Evolutionary conservation across 2,888 invertebrate genomes (phyloP), one percentile per base, ranked within the genome.

Genomic region (Drosophila imparisetae): DNA sequence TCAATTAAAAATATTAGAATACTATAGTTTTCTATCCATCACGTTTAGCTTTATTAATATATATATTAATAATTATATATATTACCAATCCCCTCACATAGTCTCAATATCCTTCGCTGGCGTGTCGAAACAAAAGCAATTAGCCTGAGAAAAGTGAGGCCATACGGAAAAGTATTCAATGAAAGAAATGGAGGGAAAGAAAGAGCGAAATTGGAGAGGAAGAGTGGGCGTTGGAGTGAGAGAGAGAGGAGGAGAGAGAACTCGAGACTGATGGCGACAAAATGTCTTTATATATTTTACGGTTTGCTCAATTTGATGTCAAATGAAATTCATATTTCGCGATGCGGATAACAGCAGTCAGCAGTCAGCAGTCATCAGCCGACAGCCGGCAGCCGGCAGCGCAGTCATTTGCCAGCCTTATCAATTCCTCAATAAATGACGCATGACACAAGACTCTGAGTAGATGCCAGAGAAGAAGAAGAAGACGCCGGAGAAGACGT

Each of bases 311-410:
- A 86, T 86, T 90, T 73, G 87, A 76, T 81, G 83, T 75, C 72
- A 68, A 86, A 90, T 90, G 62, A 80, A 83, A 89, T 81, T 89
- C 89, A 89, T 84, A 89, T 78, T 89, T 80, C 53, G 72, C 86
- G 48, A 65, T 53, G 32, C 48, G 60, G 66, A 68, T 55, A 40
- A 55, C 52, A 59, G 34, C 34, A 30, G n/a, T n/a, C n/a, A 59
- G 34, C 34, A 30, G n/a, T n/a, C n/a, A 10, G 5, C 55, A 68
- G n/a, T n/a, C 40, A n/a, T 0, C 40, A n/a, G 45, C 13, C 13
- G 8, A 30, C 55, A 68, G n/a, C 10, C 40, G 10, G 4, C 40
- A n/a, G 45, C 13, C 45, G 24, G 52, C 50, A 45, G 50, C 45
- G 38, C 52, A 52, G 34, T 30, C 75, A 61, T 50, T 70, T 58